phyloP scores from a whole-genome alignment of 1,140 invertebrate species.

The Drosophila trapezifrons region DNA sequence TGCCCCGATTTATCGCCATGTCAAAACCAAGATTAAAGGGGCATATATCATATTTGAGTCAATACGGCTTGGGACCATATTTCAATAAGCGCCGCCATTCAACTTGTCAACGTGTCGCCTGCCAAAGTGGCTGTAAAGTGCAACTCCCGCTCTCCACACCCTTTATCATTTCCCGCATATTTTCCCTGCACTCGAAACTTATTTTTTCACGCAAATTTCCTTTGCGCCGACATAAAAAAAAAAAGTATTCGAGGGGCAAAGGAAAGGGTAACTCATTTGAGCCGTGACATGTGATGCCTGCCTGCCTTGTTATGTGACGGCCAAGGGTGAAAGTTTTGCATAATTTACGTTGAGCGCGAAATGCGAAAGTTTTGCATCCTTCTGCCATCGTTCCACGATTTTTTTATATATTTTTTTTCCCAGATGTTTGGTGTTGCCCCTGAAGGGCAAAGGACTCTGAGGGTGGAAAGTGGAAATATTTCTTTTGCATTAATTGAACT shows the following conservation, averaged over 20 bases:
- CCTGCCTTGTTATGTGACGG: conserved; percentile 61
- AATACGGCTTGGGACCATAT: conserved; percentile 45
- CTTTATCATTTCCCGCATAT: conserved; percentile 34
- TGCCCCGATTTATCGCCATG: conserved; percentile 9
- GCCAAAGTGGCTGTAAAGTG: conserved; percentile 69
- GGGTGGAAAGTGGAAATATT: conserved; percentile 4
- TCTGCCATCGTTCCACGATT: not conserved
- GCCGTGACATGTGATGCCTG: conserved; percentile 64
- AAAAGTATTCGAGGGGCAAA: conserved; percentile 2
- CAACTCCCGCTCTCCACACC: conserved; percentile 16
- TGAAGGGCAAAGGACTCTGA: conserved; percentile 8
- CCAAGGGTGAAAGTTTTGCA: conserved; percentile 71
- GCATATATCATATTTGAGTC: conserved; percentile 45
- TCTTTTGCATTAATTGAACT: conserved; percentile 48
- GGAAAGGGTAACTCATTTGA: conserved; percentile 63
- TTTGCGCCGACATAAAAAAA: conserved; percentile 28
- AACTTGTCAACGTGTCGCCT: conserved; percentile 58
- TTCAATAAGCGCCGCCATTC: conserved; percentile 59
- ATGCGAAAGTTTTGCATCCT: conserved; percentile 60
- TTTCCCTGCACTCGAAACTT: conserved; percentile 55
- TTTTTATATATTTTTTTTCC: conserved; percentile 9
- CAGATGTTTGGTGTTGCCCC: conserved; percentile 16
- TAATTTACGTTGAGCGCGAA: conserved; percentile 69
- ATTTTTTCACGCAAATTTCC: conserved; percentile 49
- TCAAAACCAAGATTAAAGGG: conserved; percentile 33